A percentile compares a stretch with the other conserved stretches of the same genome.
These are phyloP conservation scores for Julus scandinavius DNA, from an alignment of 2,888 invertebrate species.

Conservation along the genomic window DNA sequence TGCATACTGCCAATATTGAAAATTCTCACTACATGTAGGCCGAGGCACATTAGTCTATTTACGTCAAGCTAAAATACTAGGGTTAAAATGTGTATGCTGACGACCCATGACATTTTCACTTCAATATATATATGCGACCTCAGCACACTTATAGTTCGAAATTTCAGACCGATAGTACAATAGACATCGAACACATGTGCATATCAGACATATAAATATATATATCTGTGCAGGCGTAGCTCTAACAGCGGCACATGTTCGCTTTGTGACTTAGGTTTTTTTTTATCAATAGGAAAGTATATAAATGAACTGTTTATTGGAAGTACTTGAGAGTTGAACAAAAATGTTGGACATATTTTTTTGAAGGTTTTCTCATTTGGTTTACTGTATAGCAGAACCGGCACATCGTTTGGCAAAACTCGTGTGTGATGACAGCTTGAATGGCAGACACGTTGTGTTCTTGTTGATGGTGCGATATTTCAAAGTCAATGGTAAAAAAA, in stretches of 20 bases:
- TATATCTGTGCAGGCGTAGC: not conserved
- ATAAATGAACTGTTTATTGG: slow-evolving; percentile 40
- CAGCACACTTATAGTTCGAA: not conserved
- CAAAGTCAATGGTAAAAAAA: slow-evolving; percentile 39
- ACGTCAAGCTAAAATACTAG: not conserved
- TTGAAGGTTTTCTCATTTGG: not conserved
- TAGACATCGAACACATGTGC: slow-evolving; percentile 11
- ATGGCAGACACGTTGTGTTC: not conserved
- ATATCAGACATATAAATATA: no score
- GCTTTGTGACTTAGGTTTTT: not conserved
- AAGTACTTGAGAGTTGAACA: not conserved
- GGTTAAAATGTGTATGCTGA: not conserved
- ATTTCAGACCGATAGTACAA: not conserved
- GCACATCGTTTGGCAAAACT: not conserved
- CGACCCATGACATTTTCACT: not conserved
- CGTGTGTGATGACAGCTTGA: not conserved
- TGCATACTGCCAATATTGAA: no score
- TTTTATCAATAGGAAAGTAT: not conserved
- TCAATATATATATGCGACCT: not conserved
- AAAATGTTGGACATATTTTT: not conserved
- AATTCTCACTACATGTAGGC: no score
- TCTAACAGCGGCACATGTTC: not conserved
- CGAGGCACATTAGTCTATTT: no score
- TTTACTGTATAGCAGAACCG: not conserved
- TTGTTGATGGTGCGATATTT: not conserved